Conservation (phyloP, 2,888 invertebrate genomes). For the Chrysomela aeneicollis region DNA sequence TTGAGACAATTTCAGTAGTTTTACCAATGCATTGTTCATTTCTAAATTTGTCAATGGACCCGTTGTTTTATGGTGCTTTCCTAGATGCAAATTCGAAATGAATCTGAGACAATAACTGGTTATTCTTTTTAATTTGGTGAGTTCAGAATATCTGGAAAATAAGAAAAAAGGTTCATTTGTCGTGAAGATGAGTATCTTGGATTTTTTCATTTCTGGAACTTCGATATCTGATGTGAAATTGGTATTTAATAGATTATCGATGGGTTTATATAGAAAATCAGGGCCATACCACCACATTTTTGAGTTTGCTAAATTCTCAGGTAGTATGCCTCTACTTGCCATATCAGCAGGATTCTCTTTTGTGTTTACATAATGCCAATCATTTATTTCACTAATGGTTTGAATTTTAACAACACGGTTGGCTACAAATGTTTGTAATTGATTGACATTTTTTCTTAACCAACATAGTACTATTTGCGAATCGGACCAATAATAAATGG, state of each 20-base stretch:
- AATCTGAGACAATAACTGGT: neutral
- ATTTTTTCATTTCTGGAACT: conserved; percentile 4
- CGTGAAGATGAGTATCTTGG: neutral
- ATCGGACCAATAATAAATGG: conserved; percentile 19
- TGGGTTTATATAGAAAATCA: conserved; percentile 3
- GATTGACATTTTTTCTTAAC: neutral
- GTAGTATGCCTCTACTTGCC: conserved; percentile 16
- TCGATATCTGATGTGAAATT: neutral
- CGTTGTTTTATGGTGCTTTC: neutral
- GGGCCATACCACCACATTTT: conserved; percentile 18
- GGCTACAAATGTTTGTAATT: conserved; percentile 6
- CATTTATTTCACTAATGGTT: neutral
- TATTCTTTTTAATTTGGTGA: neutral
- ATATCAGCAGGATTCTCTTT: conserved; percentile 21
- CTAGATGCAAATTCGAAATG: neutral
- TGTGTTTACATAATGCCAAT: conserved; percentile 19
- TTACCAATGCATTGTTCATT: neutral
- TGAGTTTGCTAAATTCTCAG: conserved; percentile 3
- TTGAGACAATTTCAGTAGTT: conserved; percentile 9
- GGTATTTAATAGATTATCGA: neutral
- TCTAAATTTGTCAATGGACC: neutral
- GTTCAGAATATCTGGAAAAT: neutral
- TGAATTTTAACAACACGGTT: conserved; percentile 19
- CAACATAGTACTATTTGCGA: conserved; percentile 16
- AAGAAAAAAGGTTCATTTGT: neutral